Evolutionary conservation across 2,113 vertebrate genomes (phyloP).

Genomic region (Camelus bactrianus): DNA sequence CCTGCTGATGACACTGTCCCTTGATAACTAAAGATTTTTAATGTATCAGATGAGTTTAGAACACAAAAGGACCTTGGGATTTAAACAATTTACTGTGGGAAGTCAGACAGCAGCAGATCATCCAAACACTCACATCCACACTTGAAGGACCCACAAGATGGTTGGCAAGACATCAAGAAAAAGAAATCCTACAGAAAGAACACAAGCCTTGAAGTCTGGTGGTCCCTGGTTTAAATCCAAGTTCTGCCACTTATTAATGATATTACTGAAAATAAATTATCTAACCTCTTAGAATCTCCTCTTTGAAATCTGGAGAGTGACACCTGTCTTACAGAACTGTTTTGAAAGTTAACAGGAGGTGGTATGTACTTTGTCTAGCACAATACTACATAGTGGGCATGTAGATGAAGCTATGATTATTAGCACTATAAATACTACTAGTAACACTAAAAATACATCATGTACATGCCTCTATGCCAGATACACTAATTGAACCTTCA

Average conservation of each 20-base stretch:
- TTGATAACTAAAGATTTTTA: background rate
- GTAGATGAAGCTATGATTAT: conserved; percentile 23
- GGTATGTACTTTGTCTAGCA: background rate
- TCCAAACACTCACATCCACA: rapidly evolving
- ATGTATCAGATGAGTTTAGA: background rate
- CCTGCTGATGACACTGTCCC: background rate
- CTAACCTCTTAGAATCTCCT: conserved; percentile 9
- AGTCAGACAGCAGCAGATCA: background rate
- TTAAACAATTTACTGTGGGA: background rate
- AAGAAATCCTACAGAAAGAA: background rate
- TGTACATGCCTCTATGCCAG: background rate
- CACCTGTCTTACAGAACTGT: background rate
- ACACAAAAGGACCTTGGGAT: background rate
- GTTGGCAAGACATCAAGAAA: background rate
- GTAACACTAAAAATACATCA: background rate
- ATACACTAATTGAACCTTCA: conserved; percentile 16
- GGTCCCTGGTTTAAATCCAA: background rate
- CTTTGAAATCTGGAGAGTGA: background rate
- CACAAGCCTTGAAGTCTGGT: background rate
- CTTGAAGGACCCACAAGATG: background rate
- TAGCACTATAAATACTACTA: background rate
- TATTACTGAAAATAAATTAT: background rate
- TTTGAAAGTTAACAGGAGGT: conserved; percentile 14
- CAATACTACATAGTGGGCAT: background rate
- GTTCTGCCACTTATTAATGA: background rate